These are phyloP conservation scores for Coregonus clupeaformis DNA, from an alignment of 2,113 vertebrate genomes.

Conservation along the genomic window DNA sequence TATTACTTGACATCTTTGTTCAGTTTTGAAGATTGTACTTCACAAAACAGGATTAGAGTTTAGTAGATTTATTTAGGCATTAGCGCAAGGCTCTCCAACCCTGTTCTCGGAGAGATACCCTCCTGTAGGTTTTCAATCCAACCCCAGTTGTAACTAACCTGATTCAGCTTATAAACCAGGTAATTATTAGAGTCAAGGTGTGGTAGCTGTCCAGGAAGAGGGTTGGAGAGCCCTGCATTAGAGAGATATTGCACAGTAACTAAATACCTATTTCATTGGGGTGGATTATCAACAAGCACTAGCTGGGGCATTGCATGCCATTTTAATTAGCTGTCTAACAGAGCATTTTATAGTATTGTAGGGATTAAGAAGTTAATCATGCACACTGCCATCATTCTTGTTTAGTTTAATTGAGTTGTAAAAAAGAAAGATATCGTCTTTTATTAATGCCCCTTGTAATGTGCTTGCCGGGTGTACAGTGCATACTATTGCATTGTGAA, in stretches of 20 bases:
- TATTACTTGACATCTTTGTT: background rate
- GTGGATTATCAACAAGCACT: background rate
- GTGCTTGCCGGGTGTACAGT: background rate
- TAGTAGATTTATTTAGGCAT: background rate
- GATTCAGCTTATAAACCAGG: no score
- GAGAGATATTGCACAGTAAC: background rate
- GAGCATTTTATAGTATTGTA: conserved; percentile 8
- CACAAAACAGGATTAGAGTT: background rate
- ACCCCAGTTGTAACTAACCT: no score
- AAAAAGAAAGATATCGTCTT: background rate
- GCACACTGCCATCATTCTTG: background rate
- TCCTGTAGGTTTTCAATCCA: no score
- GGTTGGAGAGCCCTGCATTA: background rate
- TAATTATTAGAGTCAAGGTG: no score
- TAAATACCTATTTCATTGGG: background rate
- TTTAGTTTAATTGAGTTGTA: conserved; percentile 6
- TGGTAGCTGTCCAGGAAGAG: no score
- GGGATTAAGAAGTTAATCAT: conserved; percentile 12
- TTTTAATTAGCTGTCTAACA: conserved; percentile 11
- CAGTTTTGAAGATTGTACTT: background rate
- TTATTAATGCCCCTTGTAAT: background rate
- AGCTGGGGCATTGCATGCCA: background rate
- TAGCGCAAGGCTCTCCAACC: no score
- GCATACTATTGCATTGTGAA: background rate
- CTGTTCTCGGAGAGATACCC: no score